phyloP scores from a whole-genome alignment of 2,888 invertebrate species.

The Gymnosoma rotundatum region DNA sequence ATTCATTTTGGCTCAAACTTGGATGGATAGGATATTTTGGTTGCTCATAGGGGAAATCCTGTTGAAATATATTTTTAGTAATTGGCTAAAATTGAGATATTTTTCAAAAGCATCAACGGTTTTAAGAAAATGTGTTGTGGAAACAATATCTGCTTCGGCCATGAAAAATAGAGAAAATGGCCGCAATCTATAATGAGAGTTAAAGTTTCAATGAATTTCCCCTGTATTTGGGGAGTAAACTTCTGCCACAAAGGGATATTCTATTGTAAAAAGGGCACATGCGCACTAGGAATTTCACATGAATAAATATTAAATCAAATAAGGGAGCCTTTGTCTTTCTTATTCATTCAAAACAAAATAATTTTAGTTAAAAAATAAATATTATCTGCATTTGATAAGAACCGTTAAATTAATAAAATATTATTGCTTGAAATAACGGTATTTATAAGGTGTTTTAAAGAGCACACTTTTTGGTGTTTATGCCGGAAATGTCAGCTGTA shows the following conservation, averaged over 20 bases:
- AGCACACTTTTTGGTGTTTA: too few species aligned
- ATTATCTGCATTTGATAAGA: constrained; percentile 1
- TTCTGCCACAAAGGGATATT: constrained; percentile 57
- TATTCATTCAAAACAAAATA: constrained; percentile 19
- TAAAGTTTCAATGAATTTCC: constrained; percentile 49
- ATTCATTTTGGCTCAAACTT: constrained; percentile 64
- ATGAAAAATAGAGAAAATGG: constrained; percentile 63
- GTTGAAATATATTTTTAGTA: constrained; percentile 52
- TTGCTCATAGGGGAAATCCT: constrained; percentile 67
- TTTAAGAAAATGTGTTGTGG: constrained; percentile 29
- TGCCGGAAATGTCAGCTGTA: constrained; percentile 6
- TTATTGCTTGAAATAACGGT: too few species aligned
- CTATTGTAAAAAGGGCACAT: constrained; percentile 63
- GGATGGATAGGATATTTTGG: constrained; percentile 70
- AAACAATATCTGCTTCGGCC: constrained; percentile 71
- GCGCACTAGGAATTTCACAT: constrained; percentile 48
- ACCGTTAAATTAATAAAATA: not conserved
- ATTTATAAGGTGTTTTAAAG: too few species aligned
- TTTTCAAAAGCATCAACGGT: constrained; percentile 41
- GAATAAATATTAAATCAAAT: constrained; percentile 43
- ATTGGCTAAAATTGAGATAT: constrained; percentile 60
- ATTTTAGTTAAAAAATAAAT: constrained; percentile 21
- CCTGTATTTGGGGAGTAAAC: constrained; percentile 69
- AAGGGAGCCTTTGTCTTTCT: constrained; percentile 44
- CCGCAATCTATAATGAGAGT: constrained; percentile 32